Conservation (phyloP, 2,113 vertebrate species). For the Porphyrio hochstetteri region DNA sequence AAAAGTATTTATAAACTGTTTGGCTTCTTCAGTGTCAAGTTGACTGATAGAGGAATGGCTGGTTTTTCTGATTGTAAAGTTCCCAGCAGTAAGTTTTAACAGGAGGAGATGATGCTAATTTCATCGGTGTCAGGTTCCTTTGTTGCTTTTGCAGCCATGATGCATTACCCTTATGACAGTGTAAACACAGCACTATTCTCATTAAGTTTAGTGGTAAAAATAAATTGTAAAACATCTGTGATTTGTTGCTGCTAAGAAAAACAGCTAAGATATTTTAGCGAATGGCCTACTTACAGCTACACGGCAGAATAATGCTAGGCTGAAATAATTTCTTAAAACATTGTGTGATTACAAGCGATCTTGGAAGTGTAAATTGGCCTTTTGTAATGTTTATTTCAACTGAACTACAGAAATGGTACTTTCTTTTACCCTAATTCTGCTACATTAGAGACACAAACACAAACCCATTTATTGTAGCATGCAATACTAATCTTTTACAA, state of each 20-base stretch:
- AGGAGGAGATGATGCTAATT: neutral
- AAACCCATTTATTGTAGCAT: neutral
- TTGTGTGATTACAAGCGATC: conserved; percentile 22
- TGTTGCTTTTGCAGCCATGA: conserved; percentile 35
- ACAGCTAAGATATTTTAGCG: neutral
- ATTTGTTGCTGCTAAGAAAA: conserved; percentile 14
- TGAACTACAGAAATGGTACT: neutral
- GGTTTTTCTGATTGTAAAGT: neutral
- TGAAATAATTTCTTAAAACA: conserved; percentile 30
- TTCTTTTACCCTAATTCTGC: neutral
- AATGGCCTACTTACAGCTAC: conserved; percentile 8
- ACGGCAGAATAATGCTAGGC: neutral
- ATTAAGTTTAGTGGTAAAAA: conserved; percentile 50
- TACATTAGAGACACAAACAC: neutral
- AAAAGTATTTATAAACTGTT: neutral
- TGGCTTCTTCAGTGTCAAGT: neutral
- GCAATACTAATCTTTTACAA: conserved; percentile 9
- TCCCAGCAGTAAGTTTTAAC: neutral
- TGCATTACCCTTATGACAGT: conserved; percentile 25
- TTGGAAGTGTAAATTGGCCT: conserved; percentile 45
- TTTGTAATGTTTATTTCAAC: conserved; percentile 53
- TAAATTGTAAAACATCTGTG: conserved; percentile 10
- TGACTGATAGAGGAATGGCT: neutral
- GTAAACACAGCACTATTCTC: conserved; percentile 37
- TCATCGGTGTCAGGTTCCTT: neutral